Evolutionary conservation across 2,797 vertebrate genomes (phyloP).

Genomic region (Pseudochirops cupreus): DNA sequence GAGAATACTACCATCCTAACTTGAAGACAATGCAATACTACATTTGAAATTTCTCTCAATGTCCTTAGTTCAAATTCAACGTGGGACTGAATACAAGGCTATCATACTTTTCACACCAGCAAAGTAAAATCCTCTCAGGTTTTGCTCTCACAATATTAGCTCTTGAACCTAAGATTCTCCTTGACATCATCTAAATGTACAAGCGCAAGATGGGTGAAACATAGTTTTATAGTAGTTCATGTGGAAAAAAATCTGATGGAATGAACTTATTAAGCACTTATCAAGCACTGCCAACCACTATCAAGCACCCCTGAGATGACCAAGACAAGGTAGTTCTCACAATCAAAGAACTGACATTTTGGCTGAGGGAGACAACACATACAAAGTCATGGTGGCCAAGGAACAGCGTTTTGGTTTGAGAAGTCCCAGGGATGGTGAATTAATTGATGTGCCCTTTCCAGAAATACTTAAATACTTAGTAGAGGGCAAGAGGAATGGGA

Average conservation of each 20-base stretch:
- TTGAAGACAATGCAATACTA: conserved; percentile 25
- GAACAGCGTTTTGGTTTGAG: too few species aligned
- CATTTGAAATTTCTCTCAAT: conserved; percentile 19
- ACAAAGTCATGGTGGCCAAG: too few species aligned
- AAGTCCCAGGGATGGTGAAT: too few species aligned
- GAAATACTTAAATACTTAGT: too few species aligned
- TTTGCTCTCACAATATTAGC: conserved; percentile 17
- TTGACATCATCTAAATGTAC: conserved; percentile 52
- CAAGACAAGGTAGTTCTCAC: background rate
- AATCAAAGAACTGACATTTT: too few species aligned
- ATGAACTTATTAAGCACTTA: conserved; percentile 41
- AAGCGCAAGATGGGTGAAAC: background rate
- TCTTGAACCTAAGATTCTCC: conserved; percentile 29
- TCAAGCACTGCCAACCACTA: background rate
- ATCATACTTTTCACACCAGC: conserved; percentile 41
- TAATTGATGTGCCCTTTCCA: too few species aligned
- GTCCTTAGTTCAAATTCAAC: conserved; percentile 49
- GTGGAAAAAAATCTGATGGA: background rate
- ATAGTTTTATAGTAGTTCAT: background rate
- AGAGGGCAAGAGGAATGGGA: too few species aligned
- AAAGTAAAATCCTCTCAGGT: conserved; percentile 62
- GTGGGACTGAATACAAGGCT: conserved; percentile 9
- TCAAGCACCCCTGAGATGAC: background rate
- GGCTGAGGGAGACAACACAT: too few species aligned
- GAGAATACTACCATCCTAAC: background rate